Evolutionary conservation across 2,797 vertebrate species (phyloP).

Genomic region (Pogoniulus pusillus): DNA sequence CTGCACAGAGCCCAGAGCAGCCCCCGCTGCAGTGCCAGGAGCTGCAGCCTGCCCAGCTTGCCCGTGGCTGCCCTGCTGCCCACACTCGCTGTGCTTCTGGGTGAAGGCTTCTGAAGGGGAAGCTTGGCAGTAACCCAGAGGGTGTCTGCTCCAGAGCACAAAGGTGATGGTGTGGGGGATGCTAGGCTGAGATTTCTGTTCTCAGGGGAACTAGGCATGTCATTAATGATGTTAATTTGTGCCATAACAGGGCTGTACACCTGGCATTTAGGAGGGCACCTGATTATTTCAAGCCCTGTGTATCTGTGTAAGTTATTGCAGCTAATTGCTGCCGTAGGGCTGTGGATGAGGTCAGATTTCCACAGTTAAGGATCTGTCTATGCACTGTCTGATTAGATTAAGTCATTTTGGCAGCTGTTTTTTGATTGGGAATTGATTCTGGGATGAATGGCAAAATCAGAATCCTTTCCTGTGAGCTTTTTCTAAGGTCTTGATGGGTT

Average conservation of each 20-base stretch:
- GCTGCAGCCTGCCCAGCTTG: background rate
- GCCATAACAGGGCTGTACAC: background rate
- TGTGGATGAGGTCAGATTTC: background rate
- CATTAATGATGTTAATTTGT: background rate
- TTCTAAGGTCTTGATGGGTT: background rate
- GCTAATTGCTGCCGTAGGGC: background rate
- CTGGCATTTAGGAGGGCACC: background rate
- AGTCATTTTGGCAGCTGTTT: background rate
- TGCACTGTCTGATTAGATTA: background rate
- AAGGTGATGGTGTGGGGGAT: background rate
- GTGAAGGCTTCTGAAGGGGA: background rate
- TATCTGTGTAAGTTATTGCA: background rate
- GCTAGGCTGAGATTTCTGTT: background rate
- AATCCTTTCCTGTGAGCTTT: background rate
- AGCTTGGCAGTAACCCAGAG: fast-evolving
- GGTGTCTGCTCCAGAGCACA: background rate
- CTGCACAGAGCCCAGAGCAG: background rate
- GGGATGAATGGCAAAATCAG: background rate
- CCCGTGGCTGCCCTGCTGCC: background rate
- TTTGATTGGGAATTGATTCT: fast-evolving
- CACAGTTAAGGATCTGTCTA: background rate
- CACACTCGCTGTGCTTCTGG: background rate
- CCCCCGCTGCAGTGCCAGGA: fast-evolving
- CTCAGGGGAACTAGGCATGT: background rate
- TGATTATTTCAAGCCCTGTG: background rate